Evolutionary conservation across 2,888 invertebrate genomes (phyloP).

Genomic region (Ectropis crepuscularia): DNA sequence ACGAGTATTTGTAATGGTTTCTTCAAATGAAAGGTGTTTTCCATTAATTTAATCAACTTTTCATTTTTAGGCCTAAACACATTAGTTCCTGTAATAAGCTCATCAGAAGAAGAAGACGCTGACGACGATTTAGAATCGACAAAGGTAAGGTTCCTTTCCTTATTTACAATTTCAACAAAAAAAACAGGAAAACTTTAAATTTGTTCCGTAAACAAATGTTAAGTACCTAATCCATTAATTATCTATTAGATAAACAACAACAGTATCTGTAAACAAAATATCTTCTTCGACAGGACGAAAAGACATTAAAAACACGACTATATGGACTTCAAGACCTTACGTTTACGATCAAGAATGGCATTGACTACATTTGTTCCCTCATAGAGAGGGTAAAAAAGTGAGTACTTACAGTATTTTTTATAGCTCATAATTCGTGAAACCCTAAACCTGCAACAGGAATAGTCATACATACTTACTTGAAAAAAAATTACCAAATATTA

Average conservation of each 20-base stretch:
- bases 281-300: slow-evolving; percentile 65
- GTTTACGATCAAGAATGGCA: slow-evolving; percentile 76
- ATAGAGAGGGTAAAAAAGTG: slow-evolving; percentile 76
- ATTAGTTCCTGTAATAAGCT: slow-evolving; percentile 47
- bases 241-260: not conserved
- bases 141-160: slow-evolving; percentile 51
- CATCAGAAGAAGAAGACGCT: slow-evolving; percentile 64
- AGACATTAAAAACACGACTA: slow-evolving; percentile 70
- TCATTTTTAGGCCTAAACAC: slow-evolving; percentile 57
- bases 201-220: not conserved
- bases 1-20: too few relatives aligned
- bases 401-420: slow-evolving; percentile 44
- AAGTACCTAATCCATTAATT: not conserved
- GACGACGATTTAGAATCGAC: slow-evolving; percentile 70
- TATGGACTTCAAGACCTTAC: slow-evolving; percentile 75
- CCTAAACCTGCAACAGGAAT: too few relatives aligned
- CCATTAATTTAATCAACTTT: too few relatives aligned
- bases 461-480: too few relatives aligned
- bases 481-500: too few relatives aligned
- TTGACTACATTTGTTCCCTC: slow-evolving; percentile 74
- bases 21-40: too few relatives aligned
- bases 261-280: not conserved
- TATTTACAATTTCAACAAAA: too few relatives aligned
- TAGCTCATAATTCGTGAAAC: not conserved
- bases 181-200: not conserved